Evolutionary conservation across 2,797 vertebrate species (phyloP).

Genomic region (Hemitrygon akajei): DNA sequence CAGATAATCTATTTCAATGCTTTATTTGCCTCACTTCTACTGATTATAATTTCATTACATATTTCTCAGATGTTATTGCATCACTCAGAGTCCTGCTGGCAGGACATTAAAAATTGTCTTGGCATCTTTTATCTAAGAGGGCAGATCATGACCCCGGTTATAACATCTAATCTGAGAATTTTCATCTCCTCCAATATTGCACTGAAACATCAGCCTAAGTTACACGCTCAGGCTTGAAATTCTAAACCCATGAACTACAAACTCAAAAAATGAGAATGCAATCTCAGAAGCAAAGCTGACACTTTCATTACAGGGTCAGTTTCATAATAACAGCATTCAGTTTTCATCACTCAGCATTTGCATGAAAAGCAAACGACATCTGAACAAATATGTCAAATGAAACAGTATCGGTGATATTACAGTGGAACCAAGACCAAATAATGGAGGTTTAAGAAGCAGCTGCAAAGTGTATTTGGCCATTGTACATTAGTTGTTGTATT

Average conservation of each 20-base stretch:
- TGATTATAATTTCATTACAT: too few species aligned
- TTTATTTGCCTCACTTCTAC: too few species aligned
- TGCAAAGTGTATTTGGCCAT: background rate
- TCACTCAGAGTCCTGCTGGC: background rate
- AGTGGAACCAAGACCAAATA: background rate
- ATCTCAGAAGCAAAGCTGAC: background rate
- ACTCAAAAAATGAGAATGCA: background rate
- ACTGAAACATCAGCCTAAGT: background rate
- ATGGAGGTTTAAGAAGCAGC: background rate
- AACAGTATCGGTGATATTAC: background rate
- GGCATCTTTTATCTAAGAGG: background rate
- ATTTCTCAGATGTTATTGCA: too few species aligned
- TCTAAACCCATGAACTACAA: background rate
- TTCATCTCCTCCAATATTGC: background rate
- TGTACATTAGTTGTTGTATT: background rate
- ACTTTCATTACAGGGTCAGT: background rate
- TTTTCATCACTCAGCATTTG: background rate
- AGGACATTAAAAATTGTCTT: background rate
- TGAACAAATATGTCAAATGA: background rate
- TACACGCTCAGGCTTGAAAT: background rate
- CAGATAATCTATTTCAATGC: background rate
- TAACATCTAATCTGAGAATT: too few species aligned
- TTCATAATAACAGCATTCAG: background rate
- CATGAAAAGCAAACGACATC: background rate
- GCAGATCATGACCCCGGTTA: background rate